Conservation (phyloP, 2,888 invertebrate genomes). For the Psococerastis gibbosa region DNA sequence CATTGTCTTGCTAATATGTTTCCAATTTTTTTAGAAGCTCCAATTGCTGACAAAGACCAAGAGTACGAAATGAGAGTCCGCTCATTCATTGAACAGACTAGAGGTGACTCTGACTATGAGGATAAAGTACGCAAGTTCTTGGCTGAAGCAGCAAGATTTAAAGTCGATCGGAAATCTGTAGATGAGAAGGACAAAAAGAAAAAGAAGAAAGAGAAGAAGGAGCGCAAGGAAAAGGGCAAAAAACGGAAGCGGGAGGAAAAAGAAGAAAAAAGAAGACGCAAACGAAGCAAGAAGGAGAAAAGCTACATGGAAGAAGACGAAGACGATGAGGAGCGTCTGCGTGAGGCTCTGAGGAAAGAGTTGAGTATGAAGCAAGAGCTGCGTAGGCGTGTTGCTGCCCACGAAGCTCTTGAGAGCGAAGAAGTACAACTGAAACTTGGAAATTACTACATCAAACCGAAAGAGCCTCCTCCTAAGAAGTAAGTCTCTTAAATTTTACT, state of each 20-base stretch:
- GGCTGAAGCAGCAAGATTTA: constrained; percentile 64
- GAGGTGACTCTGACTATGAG: constrained; percentile 65
- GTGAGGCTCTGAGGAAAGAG: constrained; percentile 44
- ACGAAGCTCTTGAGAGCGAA: not conserved
- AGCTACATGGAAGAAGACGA: constrained; percentile 44
- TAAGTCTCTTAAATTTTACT: not conserved
- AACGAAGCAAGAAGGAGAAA: constrained; percentile 30
- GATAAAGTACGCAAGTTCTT: constrained; percentile 70
- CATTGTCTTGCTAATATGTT: not conserved
- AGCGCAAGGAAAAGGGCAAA: constrained; percentile 45
- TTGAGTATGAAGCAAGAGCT: constrained; percentile 15
- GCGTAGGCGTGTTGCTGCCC: constrained; percentile 1
- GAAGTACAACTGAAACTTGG: not conserved
- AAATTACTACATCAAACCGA: not conserved
- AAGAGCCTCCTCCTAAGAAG: constrained; percentile 2
- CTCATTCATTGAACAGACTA: constrained; percentile 57
- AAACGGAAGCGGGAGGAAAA: constrained; percentile 40
- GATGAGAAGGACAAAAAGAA: constrained; percentile 43
- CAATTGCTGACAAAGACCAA: constrained; percentile 26
- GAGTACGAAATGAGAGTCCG: constrained; percentile 52
- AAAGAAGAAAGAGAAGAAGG: constrained; percentile 55
- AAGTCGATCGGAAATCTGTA: constrained; percentile 42
- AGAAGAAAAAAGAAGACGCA: constrained; percentile 41
- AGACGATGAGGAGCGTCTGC: constrained; percentile 40
- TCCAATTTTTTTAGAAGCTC: constrained; percentile 2